A percentile compares a stretch with the other conserved stretches of the same genome.
Evolutionary conservation across 2,888 invertebrate species (phyloP).

Genomic region (Liposcelis brunnea): DNA sequence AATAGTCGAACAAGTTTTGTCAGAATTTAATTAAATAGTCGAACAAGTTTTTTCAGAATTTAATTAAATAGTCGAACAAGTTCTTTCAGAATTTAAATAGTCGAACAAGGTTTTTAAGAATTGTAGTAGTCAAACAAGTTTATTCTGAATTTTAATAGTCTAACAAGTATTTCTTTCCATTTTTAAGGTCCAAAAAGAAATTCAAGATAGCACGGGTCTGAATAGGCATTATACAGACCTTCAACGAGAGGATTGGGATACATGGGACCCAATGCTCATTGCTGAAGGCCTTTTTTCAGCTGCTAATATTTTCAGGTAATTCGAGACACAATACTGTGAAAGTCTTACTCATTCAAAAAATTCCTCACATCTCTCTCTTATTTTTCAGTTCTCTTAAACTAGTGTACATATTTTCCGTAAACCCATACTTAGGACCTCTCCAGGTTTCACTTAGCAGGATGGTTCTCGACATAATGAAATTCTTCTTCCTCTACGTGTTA

Average conservation of each 20-base stretch:
- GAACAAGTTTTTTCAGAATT: too few species aligned
- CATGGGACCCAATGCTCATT: constrained; percentile 95
- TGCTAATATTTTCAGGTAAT: constrained; percentile 80
- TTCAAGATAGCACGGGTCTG: constrained; percentile 29
- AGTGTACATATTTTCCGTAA: constrained; percentile 95
- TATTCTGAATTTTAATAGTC: neutral
- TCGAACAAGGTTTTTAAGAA: too few species aligned
- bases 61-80: too few species aligned
- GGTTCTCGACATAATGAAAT: constrained; percentile 93
- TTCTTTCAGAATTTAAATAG: too few species aligned
- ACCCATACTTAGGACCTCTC: constrained; percentile 89
- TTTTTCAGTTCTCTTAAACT: constrained; percentile 74
- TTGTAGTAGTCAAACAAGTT: too few species aligned
- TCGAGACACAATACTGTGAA: constrained; percentile 4
- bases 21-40: too few species aligned
- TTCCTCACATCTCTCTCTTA: neutral
- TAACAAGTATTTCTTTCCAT: constrained; percentile 1
- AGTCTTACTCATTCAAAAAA: neutral
- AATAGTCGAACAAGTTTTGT: too few species aligned
- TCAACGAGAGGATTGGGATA: constrained; percentile 85
- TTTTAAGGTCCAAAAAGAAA: constrained; percentile 57
- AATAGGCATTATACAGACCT: constrained; percentile 36
- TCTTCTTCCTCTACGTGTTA: constrained; percentile 80
- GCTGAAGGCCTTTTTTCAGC: constrained; percentile 95
- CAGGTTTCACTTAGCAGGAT: constrained; percentile 88